A percentile compares a stretch with the other conserved stretches of the same genome.
phyloP scores from a whole-genome alignment of 2,888 invertebrate species.

The Latrodectus elegans region DNA sequence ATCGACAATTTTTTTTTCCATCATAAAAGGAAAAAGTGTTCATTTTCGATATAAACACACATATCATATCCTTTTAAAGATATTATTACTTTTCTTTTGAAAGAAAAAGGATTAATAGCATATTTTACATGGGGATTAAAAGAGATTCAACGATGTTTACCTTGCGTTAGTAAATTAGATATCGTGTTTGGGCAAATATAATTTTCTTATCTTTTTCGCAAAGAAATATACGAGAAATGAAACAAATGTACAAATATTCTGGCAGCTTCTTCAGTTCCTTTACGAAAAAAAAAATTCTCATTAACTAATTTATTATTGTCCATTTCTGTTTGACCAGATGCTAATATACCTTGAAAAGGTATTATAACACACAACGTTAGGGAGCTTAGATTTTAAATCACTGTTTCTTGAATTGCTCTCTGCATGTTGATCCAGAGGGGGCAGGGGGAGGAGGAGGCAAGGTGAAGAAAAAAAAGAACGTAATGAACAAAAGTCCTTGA shows the following conservation, averaged over 20 bases:
- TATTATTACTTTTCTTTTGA: conserved; percentile 38
- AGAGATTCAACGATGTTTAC: conserved; percentile 49
- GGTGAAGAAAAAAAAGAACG: conserved; percentile 4
- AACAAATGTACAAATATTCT: too few relatives aligned
- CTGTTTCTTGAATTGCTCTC: conserved; percentile 2
- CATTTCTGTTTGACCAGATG: conserved; percentile 60
- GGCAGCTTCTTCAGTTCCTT: too few relatives aligned
- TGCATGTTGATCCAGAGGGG: background rate
- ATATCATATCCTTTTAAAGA: conserved; percentile 51
- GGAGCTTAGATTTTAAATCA: conserved; percentile 33
- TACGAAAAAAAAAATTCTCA: conserved; percentile 23
- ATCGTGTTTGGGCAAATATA: background rate
- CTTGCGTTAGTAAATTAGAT: conserved; percentile 55
- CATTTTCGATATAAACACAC: conserved; percentile 41
- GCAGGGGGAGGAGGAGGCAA: background rate
- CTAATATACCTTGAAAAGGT: conserved; percentile 8
- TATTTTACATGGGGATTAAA: conserved; percentile 56
- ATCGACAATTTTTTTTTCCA: conserved; percentile 29
- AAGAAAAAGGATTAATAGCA: conserved; percentile 31
- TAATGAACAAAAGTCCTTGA: conserved; percentile 30
- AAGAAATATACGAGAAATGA: background rate
- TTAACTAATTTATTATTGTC: conserved; percentile 40
- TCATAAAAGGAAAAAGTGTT: conserved; percentile 34
- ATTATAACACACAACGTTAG: conserved; percentile 18
- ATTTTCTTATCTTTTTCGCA: background rate